Evolutionary conservation across 2,888 invertebrate species (phyloP).

Genomic region (Scelioninae gen. 1): DNA sequence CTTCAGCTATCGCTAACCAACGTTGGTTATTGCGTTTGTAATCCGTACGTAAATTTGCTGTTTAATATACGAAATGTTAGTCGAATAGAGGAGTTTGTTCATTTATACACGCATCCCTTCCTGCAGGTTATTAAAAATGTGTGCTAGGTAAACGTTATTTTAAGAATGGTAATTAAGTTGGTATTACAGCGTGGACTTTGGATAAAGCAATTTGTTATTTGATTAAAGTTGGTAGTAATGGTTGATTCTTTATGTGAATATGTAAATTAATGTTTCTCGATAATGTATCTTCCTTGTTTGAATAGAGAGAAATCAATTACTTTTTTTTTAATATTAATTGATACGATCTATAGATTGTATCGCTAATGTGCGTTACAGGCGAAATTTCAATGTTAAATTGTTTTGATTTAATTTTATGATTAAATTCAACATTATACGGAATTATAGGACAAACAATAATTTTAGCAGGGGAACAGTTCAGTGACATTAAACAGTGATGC

Average conservation of each 20-base stretch:
- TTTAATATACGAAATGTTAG: too few species aligned
- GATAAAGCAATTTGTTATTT: neutral
- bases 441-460: constrained; percentile 1
- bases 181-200: neutral
- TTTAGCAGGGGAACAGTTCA: neutral
- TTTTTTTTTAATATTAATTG: constrained; percentile 25
- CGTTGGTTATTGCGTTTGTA: too few species aligned
- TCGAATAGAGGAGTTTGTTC: too few species aligned
- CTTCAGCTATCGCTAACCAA: too few species aligned
- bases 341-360: constrained; percentile 30
- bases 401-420: constrained; percentile 27
- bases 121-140: constrained; percentile 32
- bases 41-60: too few species aligned
- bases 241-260: constrained; percentile 19
- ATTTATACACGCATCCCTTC: too few species aligned
- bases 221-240: neutral
- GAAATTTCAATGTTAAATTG: constrained; percentile 30
- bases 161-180: neutral
- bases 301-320: constrained; percentile 19
- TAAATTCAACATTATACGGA: constrained; percentile 7
- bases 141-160: neutral
- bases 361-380: constrained; percentile 14
- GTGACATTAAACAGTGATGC: neutral
- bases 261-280: constrained; percentile 32
- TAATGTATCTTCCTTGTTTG: constrained; percentile 14